phyloP scores from a whole-genome alignment of 2,113 vertebrate genomes.

The Platysternon megacephalum region DNA sequence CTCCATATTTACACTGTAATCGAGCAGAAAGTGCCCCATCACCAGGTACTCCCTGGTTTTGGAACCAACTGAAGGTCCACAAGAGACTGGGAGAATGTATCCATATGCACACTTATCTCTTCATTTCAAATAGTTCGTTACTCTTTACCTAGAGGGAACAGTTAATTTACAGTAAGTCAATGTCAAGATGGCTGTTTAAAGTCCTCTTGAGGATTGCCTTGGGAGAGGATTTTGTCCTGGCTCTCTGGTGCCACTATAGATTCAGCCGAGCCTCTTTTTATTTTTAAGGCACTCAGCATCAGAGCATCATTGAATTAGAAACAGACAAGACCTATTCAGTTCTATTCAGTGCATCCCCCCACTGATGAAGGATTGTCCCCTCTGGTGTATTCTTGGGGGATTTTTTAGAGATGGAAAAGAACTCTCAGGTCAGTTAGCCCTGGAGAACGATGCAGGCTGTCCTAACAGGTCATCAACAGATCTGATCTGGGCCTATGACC shows the following conservation, averaged over 20 bases:
- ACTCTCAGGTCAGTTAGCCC: rapidly evolving
- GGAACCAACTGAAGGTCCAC: constrained; percentile 33
- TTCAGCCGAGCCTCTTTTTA: constrained; percentile 23
- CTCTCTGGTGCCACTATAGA: constrained; percentile 21
- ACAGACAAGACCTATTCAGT: not conserved
- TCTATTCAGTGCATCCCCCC: not conserved
- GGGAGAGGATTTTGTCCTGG: constrained; percentile 54
- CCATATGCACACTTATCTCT: constrained; percentile 33
- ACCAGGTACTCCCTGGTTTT: not conserved
- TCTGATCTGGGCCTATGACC: not conserved
- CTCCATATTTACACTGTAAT: not conserved
- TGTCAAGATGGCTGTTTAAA: constrained; percentile 35
- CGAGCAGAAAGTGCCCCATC: constrained; percentile 18
- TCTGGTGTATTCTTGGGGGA: not conserved
- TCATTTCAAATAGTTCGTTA: constrained; percentile 49
- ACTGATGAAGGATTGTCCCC: not conserved
- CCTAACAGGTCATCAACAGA: not conserved
- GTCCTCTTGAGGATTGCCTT: constrained; percentile 37
- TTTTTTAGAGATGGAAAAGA: not conserved
- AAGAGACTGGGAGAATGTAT: constrained; percentile 60
- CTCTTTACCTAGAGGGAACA: constrained; percentile 35
- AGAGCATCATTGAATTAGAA: not conserved
- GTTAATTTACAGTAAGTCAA: constrained; percentile 60
- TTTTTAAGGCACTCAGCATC: not conserved
- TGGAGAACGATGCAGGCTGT: not conserved